phyloP scores from a whole-genome alignment of 1,140 invertebrate species.

The Heliconius melpomene region DNA sequence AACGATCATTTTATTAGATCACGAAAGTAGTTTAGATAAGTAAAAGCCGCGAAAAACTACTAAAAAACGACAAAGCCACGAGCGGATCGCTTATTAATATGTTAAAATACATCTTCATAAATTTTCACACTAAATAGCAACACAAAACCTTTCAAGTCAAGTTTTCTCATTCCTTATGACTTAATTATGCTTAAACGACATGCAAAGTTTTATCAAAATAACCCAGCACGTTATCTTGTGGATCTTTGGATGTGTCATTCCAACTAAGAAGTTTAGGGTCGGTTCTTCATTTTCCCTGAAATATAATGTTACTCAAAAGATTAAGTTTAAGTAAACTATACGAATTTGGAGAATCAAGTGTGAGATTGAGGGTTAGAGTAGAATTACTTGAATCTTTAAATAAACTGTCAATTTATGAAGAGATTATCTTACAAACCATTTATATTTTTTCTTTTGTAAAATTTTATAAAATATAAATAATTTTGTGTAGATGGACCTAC shows the following conservation, averaged over 20 bases:
- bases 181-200: slow-evolving; percentile 1
- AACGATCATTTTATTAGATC: too few relatives aligned
- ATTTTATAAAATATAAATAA: too few relatives aligned
- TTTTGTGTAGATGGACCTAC: too few relatives aligned
- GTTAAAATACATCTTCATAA: too few relatives aligned
- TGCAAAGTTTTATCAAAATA: background rate
- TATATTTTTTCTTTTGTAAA: background rate
- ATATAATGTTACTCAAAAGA: slow-evolving; percentile 12
- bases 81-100: too few relatives aligned
- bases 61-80: too few relatives aligned
- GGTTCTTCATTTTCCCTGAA: background rate
- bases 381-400: background rate
- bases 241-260: background rate
- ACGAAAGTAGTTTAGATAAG: too few relatives aligned
- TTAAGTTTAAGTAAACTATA: slow-evolving; percentile 2
- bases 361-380: background rate
- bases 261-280: slow-evolving; percentile 6
- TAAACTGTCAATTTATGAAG: background rate
- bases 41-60: too few relatives aligned
- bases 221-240: background rate
- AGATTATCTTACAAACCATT: background rate
- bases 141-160: background rate
- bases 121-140: background rate
- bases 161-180: background rate
- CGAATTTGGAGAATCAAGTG: background rate